Conservation (phyloP, 2,113 vertebrate genomes). For the sheep (Ovis aries) region DNA sequence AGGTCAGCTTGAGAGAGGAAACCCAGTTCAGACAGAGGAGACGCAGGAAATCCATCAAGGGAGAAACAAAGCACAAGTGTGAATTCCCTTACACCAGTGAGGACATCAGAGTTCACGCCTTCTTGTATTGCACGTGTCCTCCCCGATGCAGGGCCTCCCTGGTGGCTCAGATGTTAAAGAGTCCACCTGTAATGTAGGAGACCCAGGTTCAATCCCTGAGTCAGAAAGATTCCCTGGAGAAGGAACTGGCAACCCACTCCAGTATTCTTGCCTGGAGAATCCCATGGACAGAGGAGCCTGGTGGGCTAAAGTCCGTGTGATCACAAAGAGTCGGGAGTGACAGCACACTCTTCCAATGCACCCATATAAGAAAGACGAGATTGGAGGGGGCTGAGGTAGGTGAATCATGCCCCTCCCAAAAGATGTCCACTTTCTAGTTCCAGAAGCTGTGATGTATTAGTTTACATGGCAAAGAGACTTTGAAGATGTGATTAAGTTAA, state of each 20-base stretch:
- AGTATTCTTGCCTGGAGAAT: background rate
- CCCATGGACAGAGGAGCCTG: background rate
- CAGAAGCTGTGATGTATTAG: background rate
- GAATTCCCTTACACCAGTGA: background rate
- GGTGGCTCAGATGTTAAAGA: background rate
- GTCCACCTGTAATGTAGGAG: background rate
- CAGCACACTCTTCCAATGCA: background rate
- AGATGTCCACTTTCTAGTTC: background rate
- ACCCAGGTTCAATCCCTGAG: background rate
- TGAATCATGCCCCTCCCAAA: background rate
- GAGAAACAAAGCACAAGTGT: background rate
- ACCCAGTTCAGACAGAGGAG: background rate
- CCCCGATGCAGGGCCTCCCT: background rate
- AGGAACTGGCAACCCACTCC: background rate
- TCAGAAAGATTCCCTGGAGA: background rate
- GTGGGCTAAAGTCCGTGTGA: background rate
- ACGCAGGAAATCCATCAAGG: background rate
- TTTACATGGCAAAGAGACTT: background rate
- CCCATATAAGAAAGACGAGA: background rate
- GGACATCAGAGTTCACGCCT: rapidly evolving
- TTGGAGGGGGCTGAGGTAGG: background rate
- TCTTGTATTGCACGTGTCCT: background rate
- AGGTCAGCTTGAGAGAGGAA: background rate
- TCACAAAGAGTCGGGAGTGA: background rate
- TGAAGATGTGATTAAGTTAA: background rate